Percentiles rank a stretch among this genome's conserved stretches.
phyloP scores from a whole-genome alignment of 2,888 invertebrate genomes.

The Myopa testacea region DNA sequence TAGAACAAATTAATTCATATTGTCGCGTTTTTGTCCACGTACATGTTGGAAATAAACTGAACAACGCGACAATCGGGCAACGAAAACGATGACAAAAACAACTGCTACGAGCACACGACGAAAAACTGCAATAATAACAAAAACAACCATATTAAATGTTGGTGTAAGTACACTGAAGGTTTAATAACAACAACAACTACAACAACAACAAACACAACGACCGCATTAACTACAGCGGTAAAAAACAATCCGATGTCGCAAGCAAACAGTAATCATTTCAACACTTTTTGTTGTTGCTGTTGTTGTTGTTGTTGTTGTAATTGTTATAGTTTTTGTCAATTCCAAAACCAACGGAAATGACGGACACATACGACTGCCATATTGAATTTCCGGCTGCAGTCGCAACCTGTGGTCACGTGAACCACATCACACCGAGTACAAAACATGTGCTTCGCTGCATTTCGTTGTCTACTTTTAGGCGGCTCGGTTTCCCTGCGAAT shows the following conservation, averaged over 20 bases:
- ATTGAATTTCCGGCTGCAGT: constrained; percentile 23
- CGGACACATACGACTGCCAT: constrained; percentile 5
- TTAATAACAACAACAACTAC: not conserved
- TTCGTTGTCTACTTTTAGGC: constrained; percentile 10
- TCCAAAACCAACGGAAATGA: not conserved
- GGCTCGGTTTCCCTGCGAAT: not conserved
- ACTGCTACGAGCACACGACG: too few species aligned
- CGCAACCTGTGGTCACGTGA: not conserved
- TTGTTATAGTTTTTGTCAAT: not conserved
- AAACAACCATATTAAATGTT: not conserved
- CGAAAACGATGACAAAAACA: not conserved
- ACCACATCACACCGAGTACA: not conserved
- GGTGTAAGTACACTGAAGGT: not conserved
- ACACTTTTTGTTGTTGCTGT: constrained; percentile 17
- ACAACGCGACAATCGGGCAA: not conserved
- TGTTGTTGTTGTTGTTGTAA: constrained; percentile 29
- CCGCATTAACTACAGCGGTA: not conserved
- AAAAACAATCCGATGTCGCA: not conserved
- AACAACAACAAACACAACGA: constrained; percentile 12
- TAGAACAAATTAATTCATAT: constrained; percentile 8
- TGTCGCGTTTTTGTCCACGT: not conserved
- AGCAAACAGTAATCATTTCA: constrained; percentile 7
- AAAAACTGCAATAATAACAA: too few species aligned
- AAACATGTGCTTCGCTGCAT: not conserved
- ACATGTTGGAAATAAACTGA: too few species aligned